Evolutionary conservation across 1,140 invertebrate genomes (phyloP).

Genomic region (Hyphantria cunea): DNA sequence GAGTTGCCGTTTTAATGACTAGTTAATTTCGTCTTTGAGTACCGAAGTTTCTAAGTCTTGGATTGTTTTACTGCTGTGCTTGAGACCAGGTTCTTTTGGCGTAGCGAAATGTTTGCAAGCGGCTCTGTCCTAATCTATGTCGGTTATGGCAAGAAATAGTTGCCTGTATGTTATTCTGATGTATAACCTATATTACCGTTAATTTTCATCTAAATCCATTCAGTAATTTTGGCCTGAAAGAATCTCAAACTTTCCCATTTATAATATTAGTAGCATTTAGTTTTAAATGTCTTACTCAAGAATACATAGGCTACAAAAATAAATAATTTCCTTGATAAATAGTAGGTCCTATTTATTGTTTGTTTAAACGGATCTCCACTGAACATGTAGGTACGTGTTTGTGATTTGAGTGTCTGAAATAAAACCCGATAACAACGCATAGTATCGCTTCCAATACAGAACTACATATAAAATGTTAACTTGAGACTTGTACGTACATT

Average conservation of each 20-base stretch:
- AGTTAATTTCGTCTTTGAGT: slow-evolving; percentile 22
- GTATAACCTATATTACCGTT: no score
- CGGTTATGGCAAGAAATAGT: no score
- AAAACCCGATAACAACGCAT: not conserved
- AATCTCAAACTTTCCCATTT: no score
- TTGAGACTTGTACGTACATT: slow-evolving; percentile 39
- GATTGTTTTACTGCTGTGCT: slow-evolving; percentile 3
- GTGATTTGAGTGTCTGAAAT: not conserved
- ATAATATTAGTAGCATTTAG: no score
- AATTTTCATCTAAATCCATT: no score
- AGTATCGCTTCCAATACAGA: slow-evolving; percentile 22
- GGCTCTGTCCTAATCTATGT: no score
- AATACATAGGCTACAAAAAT: not conserved
- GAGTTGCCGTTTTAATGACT: slow-evolving; percentile 27
- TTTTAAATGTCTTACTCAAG: no score
- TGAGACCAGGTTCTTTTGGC: not conserved
- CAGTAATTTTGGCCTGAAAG: no score
- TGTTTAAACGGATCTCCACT: no score
- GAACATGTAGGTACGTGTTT: no score
- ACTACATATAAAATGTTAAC: slow-evolving; percentile 23
- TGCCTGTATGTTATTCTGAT: no score
- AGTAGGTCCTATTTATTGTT: no score
- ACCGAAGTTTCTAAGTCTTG: slow-evolving; percentile 8
- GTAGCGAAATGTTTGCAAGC: not conserved
- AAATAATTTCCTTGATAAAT: not conserved